Evolutionary conservation across 2,888 invertebrate genomes (phyloP), one percentile per base, ranked within the genome.

Genomic region (Ectemnius continuus): DNA sequence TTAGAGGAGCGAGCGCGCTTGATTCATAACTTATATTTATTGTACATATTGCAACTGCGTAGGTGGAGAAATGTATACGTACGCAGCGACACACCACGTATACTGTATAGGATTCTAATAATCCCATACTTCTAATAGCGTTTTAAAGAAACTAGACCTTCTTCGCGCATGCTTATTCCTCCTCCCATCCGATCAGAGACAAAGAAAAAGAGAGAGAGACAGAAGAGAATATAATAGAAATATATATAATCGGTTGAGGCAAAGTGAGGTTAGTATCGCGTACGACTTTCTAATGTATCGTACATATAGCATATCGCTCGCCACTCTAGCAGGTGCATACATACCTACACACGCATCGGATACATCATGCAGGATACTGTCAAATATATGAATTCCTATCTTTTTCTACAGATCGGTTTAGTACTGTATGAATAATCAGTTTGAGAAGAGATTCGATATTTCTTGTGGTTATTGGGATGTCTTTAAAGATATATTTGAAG

Each of bases 281-380:
- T 78, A 78, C 68, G 61, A 78, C 75, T 78, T 78, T 79, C 79
- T 70, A 75, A 67, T 78, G 67, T 76, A 70, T 63, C 57, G 62
- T 36, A 36, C 36, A 36, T 11, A 36, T 68, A 68, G 71, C 65
- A 75, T 68, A 65, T 62, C 36, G 68, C 23, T 52, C 48, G 57
- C 67, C 47, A 60, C 58, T 65, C 26, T 60, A 70, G 47, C 64
- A 47, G 60, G 36, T 45, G 46, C 11, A 48, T 11, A 36, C 11
- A 36, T 36, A 36, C 36, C 2, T 36, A 11, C 36, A 36, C 36
- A 11, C 36, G 36, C 8, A 36, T 8, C 11, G 36, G 36, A 36
- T 36, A 36, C 36, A 36, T 11, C 36, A 36, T 6, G 36, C 23
- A 23, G 36, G 36, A 36, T 36, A 23, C 23, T 23, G 3, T 23